These are phyloP conservation scores for Otocyon megalotis DNA, from an alignment of 2,113 vertebrate genomes.

Conservation along the genomic window DNA sequence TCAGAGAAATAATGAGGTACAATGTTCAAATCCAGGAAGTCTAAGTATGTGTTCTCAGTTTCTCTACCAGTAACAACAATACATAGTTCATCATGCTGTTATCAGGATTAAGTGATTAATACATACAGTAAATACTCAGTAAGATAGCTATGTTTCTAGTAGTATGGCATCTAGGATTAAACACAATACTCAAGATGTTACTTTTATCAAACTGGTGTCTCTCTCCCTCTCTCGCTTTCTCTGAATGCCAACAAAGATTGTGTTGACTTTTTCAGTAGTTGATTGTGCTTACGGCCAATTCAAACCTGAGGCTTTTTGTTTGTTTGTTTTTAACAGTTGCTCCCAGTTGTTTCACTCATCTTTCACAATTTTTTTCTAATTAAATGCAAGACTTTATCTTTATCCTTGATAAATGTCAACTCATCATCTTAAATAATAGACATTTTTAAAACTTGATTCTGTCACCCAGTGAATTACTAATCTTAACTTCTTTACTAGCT, in stretches of 20 bases:
- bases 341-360: neutral
- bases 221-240: neutral
- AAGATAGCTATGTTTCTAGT: neutral
- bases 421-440: constrained; percentile 59
- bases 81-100: neutral
- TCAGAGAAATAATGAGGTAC: neutral
- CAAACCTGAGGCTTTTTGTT: neutral
- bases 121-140: neutral
- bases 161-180: neutral
- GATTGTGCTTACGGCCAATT: constrained; percentile 8
- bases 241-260: neutral
- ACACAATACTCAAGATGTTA: neutral
- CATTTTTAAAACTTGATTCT: constrained; percentile 67
- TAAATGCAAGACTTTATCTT: constrained; percentile 60
- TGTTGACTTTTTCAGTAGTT: neutral
- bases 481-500: constrained; percentile 45
- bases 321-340: neutral
- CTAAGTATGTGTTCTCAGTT: neutral
- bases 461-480: constrained; percentile 55
- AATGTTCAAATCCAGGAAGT: neutral
- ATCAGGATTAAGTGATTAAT: constrained; percentile 8
- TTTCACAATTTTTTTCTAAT: constrained; percentile 39
- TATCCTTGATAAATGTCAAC: constrained; percentile 70
- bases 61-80: neutral
- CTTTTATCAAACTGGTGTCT: neutral